phyloP scores from a whole-genome alignment of 2,113 vertebrate species.

The Nesogale talazaci region DNA sequence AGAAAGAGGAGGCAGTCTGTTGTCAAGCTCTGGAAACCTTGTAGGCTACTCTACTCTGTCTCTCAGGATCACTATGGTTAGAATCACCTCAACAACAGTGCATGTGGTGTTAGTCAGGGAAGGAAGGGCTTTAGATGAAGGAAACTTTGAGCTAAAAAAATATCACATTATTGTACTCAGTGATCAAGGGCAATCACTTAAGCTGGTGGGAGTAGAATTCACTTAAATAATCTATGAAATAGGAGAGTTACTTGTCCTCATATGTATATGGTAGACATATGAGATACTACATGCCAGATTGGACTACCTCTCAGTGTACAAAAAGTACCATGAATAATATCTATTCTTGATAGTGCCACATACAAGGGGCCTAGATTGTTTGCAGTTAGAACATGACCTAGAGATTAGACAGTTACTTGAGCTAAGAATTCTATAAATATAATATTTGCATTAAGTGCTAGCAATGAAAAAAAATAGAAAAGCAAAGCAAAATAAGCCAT shows the following conservation, averaged over 20 bases:
- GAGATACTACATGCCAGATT: neutral
- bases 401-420: constrained; percentile 52
- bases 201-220: neutral
- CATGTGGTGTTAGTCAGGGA: neutral
- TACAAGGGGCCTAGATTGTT: neutral
- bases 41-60: neutral
- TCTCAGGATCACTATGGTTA: neutral
- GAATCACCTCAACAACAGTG: neutral
- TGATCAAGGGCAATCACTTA: neutral
- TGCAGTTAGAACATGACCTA: neutral
- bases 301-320: too few relatives aligned
- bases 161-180: constrained; percentile 5
- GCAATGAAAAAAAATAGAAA: constrained; percentile 21
- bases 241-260: neutral
- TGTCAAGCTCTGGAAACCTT: neutral
- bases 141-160: constrained; percentile 49
- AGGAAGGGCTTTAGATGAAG: neutral
- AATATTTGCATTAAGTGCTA: constrained; percentile 40
- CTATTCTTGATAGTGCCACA: neutral
- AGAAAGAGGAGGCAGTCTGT: neutral
- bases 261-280: neutral
- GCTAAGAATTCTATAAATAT: neutral
- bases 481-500: constrained; percentile 34
- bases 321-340: neutral
- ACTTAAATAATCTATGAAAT: neutral